Conservation (phyloP, 2,113 vertebrate species). For the Motacilla alba region DNA sequence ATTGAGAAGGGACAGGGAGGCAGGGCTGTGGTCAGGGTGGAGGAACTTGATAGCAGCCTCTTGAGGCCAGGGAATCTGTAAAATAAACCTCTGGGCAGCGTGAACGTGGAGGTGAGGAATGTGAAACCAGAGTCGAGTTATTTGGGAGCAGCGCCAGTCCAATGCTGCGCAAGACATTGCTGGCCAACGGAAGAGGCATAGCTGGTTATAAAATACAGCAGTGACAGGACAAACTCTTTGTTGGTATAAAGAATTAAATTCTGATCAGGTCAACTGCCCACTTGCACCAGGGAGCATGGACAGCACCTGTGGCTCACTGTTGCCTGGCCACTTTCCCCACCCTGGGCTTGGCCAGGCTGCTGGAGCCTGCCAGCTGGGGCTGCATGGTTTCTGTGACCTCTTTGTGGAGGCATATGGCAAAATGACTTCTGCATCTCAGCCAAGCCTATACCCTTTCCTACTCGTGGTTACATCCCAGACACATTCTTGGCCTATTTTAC, state of each 20-base stretch:
- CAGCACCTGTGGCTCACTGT: neutral
- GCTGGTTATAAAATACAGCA: neutral
- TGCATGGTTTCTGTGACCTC: neutral
- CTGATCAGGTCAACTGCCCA: neutral
- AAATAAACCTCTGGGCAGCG: neutral
- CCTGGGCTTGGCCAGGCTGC: accelerated
- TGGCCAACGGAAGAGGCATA: neutral
- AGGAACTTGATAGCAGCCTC: conserved; percentile 22
- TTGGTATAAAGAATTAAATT: neutral
- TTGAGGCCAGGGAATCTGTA: conserved; percentile 41
- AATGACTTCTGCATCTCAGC: neutral
- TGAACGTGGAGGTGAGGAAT: conserved; percentile 24
- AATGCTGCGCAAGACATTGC: accelerated
- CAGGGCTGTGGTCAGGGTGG: neutral
- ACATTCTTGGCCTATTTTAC: neutral
- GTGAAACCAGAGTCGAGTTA: conserved; percentile 12
- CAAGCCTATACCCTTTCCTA: neutral
- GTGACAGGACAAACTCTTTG: neutral
- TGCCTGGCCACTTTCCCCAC: neutral
- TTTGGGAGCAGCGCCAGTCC: neutral
- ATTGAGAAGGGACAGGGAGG: neutral
- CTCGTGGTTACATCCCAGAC: neutral
- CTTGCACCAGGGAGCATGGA: accelerated
- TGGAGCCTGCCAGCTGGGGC: neutral
- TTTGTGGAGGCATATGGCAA: neutral